phyloP scores from a whole-genome alignment of 30 jellyfish, hydroid and myxozoan species.

The Haliclystus octoradiatus region DNA sequence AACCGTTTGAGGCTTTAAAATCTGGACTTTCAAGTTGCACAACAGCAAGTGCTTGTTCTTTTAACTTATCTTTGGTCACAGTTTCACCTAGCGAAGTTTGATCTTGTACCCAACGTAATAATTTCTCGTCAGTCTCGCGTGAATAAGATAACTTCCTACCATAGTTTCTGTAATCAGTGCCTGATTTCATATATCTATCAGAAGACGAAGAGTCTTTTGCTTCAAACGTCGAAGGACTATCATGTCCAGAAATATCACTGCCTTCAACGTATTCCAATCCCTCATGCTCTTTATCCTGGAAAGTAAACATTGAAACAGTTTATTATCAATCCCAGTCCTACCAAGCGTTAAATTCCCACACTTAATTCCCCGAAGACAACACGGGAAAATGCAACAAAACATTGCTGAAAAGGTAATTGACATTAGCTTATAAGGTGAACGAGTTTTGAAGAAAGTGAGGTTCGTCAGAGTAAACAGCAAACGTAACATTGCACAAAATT shows the following conservation, averaged over 20 bases:
- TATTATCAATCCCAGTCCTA: no score
- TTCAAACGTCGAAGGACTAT: background rate
- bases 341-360: no score
- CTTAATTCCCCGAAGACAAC: no score
- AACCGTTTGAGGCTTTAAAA: slow-evolving; percentile 74
- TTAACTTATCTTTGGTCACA: slow-evolving; percentile 57
- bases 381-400: no score
- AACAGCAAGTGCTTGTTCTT: slow-evolving; percentile 44
- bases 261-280: no score
- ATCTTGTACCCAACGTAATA: slow-evolving; percentile 47
- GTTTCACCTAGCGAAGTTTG: slow-evolving; percentile 26
- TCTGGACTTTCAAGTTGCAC: slow-evolving; percentile 62
- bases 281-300: no score
- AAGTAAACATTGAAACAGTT: no score
- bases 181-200: background rate
- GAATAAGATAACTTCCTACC: slow-evolving; percentile 67
- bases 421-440: no score
- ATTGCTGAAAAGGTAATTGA: no score
- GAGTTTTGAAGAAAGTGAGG: no score
- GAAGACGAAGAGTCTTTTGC: background rate
- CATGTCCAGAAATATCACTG: background rate
- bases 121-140: slow-evolving; percentile 48
- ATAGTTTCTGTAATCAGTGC: background rate
- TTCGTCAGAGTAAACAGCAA: no score
- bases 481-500: no score